Percentiles rank a stretch among this genome's conserved stretches.
These are phyloP conservation scores for Aphyosemion australe DNA, from an alignment of 2,113 vertebrate species.

Conservation along the genomic window DNA sequence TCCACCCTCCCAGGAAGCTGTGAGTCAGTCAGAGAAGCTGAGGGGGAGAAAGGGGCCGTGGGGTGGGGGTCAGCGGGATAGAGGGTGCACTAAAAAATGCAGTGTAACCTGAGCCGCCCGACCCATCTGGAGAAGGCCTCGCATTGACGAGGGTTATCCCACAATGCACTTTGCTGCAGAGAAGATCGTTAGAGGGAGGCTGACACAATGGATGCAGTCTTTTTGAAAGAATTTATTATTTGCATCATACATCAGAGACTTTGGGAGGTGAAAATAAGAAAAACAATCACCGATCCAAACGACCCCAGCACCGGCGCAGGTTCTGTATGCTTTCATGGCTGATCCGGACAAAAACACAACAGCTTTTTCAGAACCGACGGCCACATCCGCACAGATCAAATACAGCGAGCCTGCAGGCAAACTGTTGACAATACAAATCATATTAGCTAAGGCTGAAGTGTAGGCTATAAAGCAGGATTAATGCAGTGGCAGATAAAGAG, in stretches of 20 bases:
- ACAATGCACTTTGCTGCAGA: slow-evolving; percentile 79
- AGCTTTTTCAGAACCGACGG: slow-evolving; percentile 21
- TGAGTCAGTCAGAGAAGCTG: slow-evolving; percentile 18
- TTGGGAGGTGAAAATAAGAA: slow-evolving; percentile 10
- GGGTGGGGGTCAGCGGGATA: slow-evolving; percentile 44
- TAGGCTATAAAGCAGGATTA: slow-evolving; percentile 75
- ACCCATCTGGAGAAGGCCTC: slow-evolving; percentile 80
- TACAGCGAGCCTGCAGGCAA: slow-evolving; percentile 38
- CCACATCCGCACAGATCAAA: slow-evolving; percentile 44
- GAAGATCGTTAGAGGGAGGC: slow-evolving; percentile 67
- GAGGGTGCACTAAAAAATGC: slow-evolving; percentile 74
- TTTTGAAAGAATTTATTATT: slow-evolving; percentile 73
- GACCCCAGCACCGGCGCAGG: slow-evolving; percentile 12
- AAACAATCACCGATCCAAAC: not conserved
- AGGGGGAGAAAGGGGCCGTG: slow-evolving; percentile 45
- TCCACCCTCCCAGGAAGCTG: slow-evolving; percentile 56
- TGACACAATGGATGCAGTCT: slow-evolving; percentile 59
- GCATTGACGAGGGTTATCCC: slow-evolving; percentile 77
- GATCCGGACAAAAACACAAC: slow-evolving; percentile 25
- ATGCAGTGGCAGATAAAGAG: slow-evolving; percentile 79
- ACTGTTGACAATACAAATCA: slow-evolving; percentile 71
- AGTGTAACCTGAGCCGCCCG: slow-evolving; percentile 75
- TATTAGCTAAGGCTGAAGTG: slow-evolving; percentile 72
- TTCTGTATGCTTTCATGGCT: slow-evolving; percentile 10
- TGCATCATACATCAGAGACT: slow-evolving; percentile 45